Evolutionary conservation across 2,113 vertebrate genomes (phyloP), one percentile per base, ranked within the genome.

Genomic region (Megaptera novaeangliae): DNA sequence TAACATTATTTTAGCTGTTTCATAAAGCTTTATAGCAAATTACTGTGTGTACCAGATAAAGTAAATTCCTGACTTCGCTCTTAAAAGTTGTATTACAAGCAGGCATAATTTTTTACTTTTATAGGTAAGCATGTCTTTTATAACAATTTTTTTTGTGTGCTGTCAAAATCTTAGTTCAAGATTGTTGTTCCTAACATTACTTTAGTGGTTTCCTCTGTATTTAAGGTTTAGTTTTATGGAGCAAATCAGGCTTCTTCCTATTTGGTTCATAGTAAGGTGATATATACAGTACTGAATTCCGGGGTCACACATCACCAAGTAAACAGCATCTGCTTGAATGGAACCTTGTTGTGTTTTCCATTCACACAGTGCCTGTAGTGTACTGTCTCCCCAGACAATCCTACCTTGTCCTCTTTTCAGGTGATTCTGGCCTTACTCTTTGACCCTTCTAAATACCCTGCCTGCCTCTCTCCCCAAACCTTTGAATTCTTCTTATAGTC

Each of bases 1-100:
- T 98, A 98, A 98, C 97, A 98, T 97, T 98, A 97, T 98, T 98
- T 98, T 98, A 98, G 97, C 98, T 98, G 96, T 98, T 98, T 98
- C 98, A 95, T 98, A 98, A 98, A 98, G 98, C 98, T 98, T 95
- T 98, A 97, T 81, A 98, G 98, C 97, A 98, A 98, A 98, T 98
- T 98, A 97, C 93, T 98, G 91, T 98, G 98, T 97, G 78, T 97
- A 98, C 95, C 90, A 95, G 98, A 98, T 98, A 98, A 98, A 98
- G 98, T 98, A 98, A 97, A 64, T 97, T 98, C 88, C 96, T 98
- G 88, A 68, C 95, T 98, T 98, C 39, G 86, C 97, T 98, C 8
- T 77, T 98, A 96, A 80, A 98, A 98, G 96, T 98, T 78, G 31
- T 87, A 63, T 98, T 98, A 95, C 44, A 44, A 92, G 87, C 95